Evolutionary conservation across 1,140 invertebrate genomes (phyloP), one percentile per base, ranked within the genome.

Genomic region (Micrasema minimum): DNA sequence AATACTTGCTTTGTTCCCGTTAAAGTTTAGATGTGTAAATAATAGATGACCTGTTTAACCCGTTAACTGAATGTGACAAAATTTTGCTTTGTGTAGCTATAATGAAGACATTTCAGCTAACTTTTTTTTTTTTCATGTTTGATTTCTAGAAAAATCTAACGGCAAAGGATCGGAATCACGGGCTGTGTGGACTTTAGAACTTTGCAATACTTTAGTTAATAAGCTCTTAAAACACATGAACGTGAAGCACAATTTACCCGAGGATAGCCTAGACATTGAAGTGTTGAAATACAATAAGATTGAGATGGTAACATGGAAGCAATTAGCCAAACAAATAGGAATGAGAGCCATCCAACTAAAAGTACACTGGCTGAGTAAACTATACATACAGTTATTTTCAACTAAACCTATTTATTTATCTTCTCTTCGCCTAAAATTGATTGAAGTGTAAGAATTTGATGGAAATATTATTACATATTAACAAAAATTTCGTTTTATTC

Each of bases 351-450:
- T 74, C 2, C 69, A 62, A 26, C 12, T 70, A 3, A 71, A 74
- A 66, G 51, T 53, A 16, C 48, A 65, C 18, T 74, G 72, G 72
- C 35, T 45, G 5, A 37, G 46, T 9, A 74, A 74, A 68, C 46
- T 74, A 20, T 74, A 74, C 65, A 50, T 69, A 9, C 69, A 68
- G 57, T n/a, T 74, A 22, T 74, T 74, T 65, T 23, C 55, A 10
- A 31, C 35, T 3, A 20, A 68, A 14, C 64, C 53, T 9, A 68
- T 74, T 23, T 68, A 51, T 41, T 41, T 46, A 11, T 55, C 20
- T 35, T 2, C 4, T 11, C 35, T 74, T n/a, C 61, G 69, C 20
- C 20, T 18, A 7, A 71, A 68, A 37, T 48, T 71, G 22, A 20
- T 74, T 1, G 23, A 51, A 57, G 48, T 51, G 72, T 74, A 64